These are phyloP conservation scores for Microtus pennsylvanicus DNA, from an alignment of 2,113 vertebrate genomes.

Conservation along the genomic window DNA sequence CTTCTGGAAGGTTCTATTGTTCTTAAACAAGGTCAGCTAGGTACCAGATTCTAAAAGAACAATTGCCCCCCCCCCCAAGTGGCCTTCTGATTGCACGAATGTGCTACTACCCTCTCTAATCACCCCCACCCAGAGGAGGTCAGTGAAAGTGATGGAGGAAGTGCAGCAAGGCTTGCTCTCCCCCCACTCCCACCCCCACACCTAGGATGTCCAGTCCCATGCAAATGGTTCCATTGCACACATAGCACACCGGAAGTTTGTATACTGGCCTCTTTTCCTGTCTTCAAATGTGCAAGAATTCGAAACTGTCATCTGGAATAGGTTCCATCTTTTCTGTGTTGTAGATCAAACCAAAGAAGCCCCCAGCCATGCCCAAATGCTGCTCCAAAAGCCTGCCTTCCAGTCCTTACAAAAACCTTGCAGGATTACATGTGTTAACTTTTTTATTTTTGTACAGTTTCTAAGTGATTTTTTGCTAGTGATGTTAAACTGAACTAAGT, in stretches of 20 bases:
- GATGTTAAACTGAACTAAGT: slow-evolving; percentile 93
- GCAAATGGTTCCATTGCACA: slow-evolving; percentile 34
- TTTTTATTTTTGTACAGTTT: slow-evolving; percentile 96
- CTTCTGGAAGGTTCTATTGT: slow-evolving; percentile 81
- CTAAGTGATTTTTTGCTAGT: slow-evolving; percentile 95
- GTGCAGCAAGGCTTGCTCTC: slow-evolving; percentile 47
- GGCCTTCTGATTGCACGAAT: slow-evolving; percentile 79
- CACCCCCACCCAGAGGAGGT: not conserved
- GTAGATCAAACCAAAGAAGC: slow-evolving; percentile 99
- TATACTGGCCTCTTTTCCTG: slow-evolving; percentile 83
- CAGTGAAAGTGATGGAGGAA: slow-evolving; percentile 48
- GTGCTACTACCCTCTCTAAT: slow-evolving; percentile 47
- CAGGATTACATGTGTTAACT: slow-evolving; percentile 92
- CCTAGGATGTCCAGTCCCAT: slow-evolving; percentile 30
- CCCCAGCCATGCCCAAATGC: slow-evolving; percentile 98
- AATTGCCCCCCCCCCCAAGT: slow-evolving; percentile 65
- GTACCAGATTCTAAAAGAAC: slow-evolving; percentile 77
- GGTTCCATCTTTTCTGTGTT: slow-evolving; percentile 93
- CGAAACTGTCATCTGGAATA: slow-evolving; percentile 88
- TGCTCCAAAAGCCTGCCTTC: slow-evolving; percentile 98
- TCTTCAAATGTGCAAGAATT: slow-evolving; percentile 85
- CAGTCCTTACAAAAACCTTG: slow-evolving; percentile 96
- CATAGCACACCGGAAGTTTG: slow-evolving; percentile 83
- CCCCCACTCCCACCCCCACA: not conserved
- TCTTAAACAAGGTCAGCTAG: slow-evolving; percentile 77